phyloP scores from a whole-genome alignment of 2,113 vertebrate genomes.

The Percopsis transmontana region DNA sequence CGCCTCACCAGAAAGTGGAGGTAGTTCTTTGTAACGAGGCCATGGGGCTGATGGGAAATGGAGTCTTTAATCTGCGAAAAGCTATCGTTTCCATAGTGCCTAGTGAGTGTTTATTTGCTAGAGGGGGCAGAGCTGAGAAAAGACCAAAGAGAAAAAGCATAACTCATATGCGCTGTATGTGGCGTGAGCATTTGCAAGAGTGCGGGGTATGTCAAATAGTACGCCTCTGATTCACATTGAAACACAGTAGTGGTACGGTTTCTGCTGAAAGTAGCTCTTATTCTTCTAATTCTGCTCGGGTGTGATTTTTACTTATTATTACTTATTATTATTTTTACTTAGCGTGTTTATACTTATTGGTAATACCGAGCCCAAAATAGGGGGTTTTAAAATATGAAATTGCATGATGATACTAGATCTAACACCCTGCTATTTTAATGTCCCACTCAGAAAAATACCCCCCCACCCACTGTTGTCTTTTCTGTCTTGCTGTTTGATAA shows the following conservation, averaged over 20 bases:
- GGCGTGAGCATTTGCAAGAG: background rate
- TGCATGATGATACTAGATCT: background rate
- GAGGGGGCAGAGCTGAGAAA: too few species aligned
- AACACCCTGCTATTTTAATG: background rate
- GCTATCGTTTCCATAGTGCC: too few species aligned
- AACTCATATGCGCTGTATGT: too few species aligned
- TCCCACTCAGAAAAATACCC: background rate
- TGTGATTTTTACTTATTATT: too few species aligned
- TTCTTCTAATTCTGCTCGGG: background rate
- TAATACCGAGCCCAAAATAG: background rate
- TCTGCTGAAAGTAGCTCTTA: background rate
- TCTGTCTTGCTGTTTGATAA: conserved; percentile 18
- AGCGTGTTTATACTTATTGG: background rate
- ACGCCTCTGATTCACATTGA: background rate
- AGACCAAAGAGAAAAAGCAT: background rate
- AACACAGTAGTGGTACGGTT: background rate
- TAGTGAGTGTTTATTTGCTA: too few species aligned
- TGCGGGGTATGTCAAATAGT: background rate
- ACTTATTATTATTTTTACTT: too few species aligned
- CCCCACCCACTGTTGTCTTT: background rate
- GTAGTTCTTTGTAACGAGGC: too few species aligned
- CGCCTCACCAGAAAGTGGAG: too few species aligned
- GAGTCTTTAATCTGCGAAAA: too few species aligned
- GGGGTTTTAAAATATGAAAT: too few species aligned
- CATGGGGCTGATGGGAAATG: too few species aligned